A percentile compares a stretch with the other conserved stretches of the same genome.
Evolutionary conservation across 2,113 vertebrate genomes (phyloP).

Genomic region (Xiphophorus couchianus): DNA sequence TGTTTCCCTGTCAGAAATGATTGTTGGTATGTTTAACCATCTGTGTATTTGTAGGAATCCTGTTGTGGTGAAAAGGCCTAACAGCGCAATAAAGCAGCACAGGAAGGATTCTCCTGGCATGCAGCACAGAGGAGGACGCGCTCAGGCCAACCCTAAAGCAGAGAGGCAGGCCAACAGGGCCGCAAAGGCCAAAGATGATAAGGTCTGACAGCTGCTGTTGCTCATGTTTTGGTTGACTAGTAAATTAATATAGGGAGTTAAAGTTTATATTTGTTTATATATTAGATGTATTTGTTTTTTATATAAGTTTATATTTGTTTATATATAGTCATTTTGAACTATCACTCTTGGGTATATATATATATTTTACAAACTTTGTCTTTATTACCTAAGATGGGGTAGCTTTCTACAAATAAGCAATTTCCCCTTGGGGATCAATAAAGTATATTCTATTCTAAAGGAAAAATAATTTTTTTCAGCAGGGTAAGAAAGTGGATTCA

Average conservation of each 20-base stretch:
- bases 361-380: no score
- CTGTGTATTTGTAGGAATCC: conserved; percentile 70
- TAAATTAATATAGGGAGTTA: no score
- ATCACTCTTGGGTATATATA: no score
- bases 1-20: neutral
- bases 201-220: conserved; percentile 72
- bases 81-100: conserved; percentile 83
- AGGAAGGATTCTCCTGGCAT: conserved; percentile 87
- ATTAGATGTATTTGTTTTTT: no score
- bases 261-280: no score
- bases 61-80: conserved; percentile 86
- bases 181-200: conserved; percentile 87
- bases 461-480: conserved; percentile 2
- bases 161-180: conserved; percentile 80
- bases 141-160: conserved; percentile 79
- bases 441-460: no score
- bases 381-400: no score
- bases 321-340: no score
- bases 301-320: no score
- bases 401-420: no score
- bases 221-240: neutral
- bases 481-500: conserved; percentile 88
- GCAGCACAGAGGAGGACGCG: conserved; percentile 85
- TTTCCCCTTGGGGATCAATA: no score
- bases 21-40: neutral